A percentile compares a stretch with the other conserved stretches of the same genome.
Evolutionary conservation across 2,113 vertebrate species (phyloP).

Genomic region (Cyprinus carpio): DNA sequence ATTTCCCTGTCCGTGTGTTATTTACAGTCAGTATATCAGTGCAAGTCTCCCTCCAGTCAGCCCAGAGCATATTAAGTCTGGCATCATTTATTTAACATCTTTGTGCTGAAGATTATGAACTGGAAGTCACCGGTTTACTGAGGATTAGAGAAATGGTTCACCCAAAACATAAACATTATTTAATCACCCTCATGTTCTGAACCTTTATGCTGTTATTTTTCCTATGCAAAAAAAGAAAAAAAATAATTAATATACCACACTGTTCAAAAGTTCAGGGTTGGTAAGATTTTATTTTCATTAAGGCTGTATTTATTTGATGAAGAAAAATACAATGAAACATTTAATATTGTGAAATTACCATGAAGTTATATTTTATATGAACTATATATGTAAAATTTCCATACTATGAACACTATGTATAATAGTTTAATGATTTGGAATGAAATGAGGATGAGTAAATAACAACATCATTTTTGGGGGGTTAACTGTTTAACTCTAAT

Average conservation of each 20-base stretch:
- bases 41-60: conserved; percentile 55
- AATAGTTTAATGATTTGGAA: no score
- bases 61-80: conserved; percentile 41
- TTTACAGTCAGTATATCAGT: conserved; percentile 29
- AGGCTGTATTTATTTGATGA: background rate
- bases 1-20: conserved; percentile 31
- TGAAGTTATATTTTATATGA: no score
- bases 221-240: background rate
- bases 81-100: conserved; percentile 18
- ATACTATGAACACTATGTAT: no score
- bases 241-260: background rate
- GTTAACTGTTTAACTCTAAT: background rate
- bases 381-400: background rate
- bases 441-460: background rate
- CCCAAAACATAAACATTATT: background rate
- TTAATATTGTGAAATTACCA: background rate
- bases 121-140: conserved; percentile 33
- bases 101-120: background rate
- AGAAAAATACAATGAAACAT: background rate
- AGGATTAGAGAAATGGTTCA: background rate
- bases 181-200: background rate
- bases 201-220: background rate
- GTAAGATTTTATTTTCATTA: background rate
- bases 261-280: background rate
- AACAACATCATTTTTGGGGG: background rate